A percentile compares a stretch with the other conserved stretches of the same genome.
Conservation (phyloP, 30 jellyfish, hydroid and myxozoan species). For the Sanderia malayensis region DNA sequence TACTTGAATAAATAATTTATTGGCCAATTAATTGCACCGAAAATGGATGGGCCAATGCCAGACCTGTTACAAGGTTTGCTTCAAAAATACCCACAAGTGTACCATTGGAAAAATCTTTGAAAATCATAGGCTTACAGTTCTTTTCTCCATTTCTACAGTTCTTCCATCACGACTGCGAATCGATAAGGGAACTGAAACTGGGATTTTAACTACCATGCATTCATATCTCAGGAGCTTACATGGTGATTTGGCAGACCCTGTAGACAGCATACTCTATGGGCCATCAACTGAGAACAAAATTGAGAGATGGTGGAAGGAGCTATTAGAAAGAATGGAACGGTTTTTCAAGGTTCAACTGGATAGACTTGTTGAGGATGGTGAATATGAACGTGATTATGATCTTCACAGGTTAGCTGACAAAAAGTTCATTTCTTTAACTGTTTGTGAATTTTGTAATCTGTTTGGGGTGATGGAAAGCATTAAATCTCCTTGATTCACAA, state of each 20-base stretch:
- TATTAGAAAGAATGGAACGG: slow-evolving; percentile 35
- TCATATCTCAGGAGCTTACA: not conserved
- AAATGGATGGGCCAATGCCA: too few species aligned
- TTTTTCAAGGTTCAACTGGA: slow-evolving; percentile 5
- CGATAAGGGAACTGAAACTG: slow-evolving; percentile 19
- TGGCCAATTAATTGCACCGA: too few species aligned
- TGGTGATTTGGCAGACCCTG: slow-evolving; percentile 1
- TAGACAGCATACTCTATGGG: slow-evolving; percentile 16
- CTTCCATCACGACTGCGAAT: not conserved
- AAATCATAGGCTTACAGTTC: too few species aligned
- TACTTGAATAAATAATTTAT: too few species aligned
- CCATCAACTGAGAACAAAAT: slow-evolving; percentile 9
- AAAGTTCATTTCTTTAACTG: not conserved
- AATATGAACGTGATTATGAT: slow-evolving; percentile 13
- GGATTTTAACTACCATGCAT: slow-evolving; percentile 22
- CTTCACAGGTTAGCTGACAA: slow-evolving; percentile 12
- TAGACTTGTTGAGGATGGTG: slow-evolving; percentile 7
- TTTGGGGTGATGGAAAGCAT: not conserved
- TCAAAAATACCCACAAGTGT: too few species aligned
- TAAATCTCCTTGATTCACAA: not conserved
- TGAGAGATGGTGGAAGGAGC: slow-evolving; percentile 62
- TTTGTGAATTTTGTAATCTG: not conserved
- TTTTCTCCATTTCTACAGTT: too few species aligned
- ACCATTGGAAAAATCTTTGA: too few species aligned
- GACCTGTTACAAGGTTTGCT: too few species aligned